Base-by-base conservation (phyloP, 2,797 vertebrate genomes). In the Chelon auratus region DNA sequence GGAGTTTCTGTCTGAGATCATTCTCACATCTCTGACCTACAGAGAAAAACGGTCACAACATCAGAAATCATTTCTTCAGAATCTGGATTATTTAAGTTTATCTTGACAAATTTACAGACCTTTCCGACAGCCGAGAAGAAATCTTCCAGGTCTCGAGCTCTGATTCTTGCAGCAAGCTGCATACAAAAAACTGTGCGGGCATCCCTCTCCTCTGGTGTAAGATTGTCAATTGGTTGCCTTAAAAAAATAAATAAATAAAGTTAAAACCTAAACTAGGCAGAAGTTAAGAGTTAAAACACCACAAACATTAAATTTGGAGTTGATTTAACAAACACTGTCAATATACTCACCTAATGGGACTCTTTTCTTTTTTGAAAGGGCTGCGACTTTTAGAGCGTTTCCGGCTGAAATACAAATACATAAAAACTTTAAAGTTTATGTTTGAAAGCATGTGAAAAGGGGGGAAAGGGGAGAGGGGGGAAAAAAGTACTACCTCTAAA, bases 71-170 rank as follows among this genome's bases (percentile, higher is more conserved):
- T 55, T 60, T 45, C 4, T 17, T n/a, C 18, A 61, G 20, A 64
- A 0, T 0, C 3, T 33, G 6, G 30, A 57, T 39, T 26, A 37
- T 3, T 14, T 0, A 17, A 15, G 52, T 3, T 5, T 33, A 8
- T 20, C 17, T 14, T 20, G 2, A 53, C 58, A 8, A 22, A 18
- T 26, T 0, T 14, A 78, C 91, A 68, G 85, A 98, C 98, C 91
- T 99, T 99, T 89, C 98, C 98, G 18, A 99, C 98, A 70, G 98
- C 98, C 20, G 98, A 99, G 85, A 99, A 99, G 92, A 99, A 99
- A 65, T 99, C 98, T 90, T 99, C 98, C 86, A 99, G 90, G 88
- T 99, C 98, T 87, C 96, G 95, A 24, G 98, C 97, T 84, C 97
- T 93, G 93, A 99, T 99, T 91, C 98, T 95, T 9, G 98, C 98